A percentile compares a stretch with the other conserved stretches of the same genome.
These are phyloP conservation scores for Plebejus argus DNA, from an alignment of 2,888 invertebrate genomes.

Conservation along the genomic window DNA sequence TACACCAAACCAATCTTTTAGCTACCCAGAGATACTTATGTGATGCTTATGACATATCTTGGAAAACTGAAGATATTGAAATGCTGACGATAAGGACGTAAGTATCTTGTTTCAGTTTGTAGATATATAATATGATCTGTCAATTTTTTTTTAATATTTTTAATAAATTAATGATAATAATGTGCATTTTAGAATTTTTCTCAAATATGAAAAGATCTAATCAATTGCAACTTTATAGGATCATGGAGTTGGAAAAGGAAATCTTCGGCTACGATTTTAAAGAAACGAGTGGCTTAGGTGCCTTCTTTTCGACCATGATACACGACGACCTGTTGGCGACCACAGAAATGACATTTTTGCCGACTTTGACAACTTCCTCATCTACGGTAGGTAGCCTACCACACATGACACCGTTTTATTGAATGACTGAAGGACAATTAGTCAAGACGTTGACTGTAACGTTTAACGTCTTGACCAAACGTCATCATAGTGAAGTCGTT, in stretches of 20 bases:
- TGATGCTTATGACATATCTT: background rate
- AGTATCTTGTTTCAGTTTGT: background rate
- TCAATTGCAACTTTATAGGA: too few relatives aligned
- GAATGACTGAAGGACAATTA: too few relatives aligned
- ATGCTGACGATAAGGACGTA: background rate
- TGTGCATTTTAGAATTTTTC: too few relatives aligned
- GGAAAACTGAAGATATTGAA: constrained; percentile 2
- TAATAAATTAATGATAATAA: too few relatives aligned
- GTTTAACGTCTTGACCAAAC: too few relatives aligned
- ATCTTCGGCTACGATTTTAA: constrained; percentile 40
- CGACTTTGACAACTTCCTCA: constrained; percentile 11
- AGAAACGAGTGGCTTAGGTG: constrained; percentile 48
- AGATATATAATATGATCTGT: too few relatives aligned
- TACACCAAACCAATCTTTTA: background rate
- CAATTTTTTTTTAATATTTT: too few relatives aligned
- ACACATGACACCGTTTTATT: too few relatives aligned
- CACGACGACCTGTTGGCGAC: constrained; percentile 58
- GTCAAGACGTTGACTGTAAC: too few relatives aligned
- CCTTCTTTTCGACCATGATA: constrained; percentile 52
- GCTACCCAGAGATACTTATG: background rate
- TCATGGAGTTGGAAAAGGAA: constrained; percentile 40
- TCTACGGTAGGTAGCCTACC: background rate
- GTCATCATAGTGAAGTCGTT: too few relatives aligned
- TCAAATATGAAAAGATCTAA: too few relatives aligned
- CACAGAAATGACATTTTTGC: constrained; percentile 48